Evolutionary conservation across 2,888 invertebrate genomes (phyloP), one percentile per base, ranked within the genome.

Genomic region (Euphydryas editha): DNA sequence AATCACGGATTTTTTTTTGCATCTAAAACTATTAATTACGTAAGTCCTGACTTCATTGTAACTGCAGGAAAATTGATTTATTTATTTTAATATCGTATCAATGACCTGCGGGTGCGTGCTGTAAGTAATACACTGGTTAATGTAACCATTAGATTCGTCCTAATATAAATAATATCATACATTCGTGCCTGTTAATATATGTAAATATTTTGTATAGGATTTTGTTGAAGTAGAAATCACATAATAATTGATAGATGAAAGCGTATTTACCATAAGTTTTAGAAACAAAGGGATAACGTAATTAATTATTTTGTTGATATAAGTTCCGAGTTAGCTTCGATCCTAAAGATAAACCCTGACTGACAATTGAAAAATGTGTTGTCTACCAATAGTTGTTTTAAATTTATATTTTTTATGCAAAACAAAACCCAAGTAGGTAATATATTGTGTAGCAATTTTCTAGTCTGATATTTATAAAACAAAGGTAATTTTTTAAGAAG

Each of bases 41-140:
- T 21, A 49, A 20, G 11, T 13, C 11, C 0, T 49, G 49, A 46
- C 49, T 10, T 49, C 49, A 15, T 49, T 1, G 49, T 5, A 49
- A 20, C 13, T 56, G 11, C 36, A 18, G 54, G 39, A 39, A 46
- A 57, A 61, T 61, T 37, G 56, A 65, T 65, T 47, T 42, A n/a
- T 30, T 65, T 61, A 65, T 61, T 61, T 30, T 47, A 37, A 47
- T 55, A 21, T 46, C 46, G 55, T 59, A 60, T 21, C 21, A 47
- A 55, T 18, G 46, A 55, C 55, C 17, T 39, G 24, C 6, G 56
- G 60, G 37, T 18, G 36, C 46, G 44, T 18, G 18, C 18, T n/a
- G n/a, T n/a, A n/a, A 47, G 24, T 56, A 60, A 60, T 65, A 18
- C 15, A 18, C 24, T 60, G 56, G 59, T 64, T 11, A 64, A 59